Conservation (phyloP, 2,113 vertebrate species). For the Symphodus melops region DNA sequence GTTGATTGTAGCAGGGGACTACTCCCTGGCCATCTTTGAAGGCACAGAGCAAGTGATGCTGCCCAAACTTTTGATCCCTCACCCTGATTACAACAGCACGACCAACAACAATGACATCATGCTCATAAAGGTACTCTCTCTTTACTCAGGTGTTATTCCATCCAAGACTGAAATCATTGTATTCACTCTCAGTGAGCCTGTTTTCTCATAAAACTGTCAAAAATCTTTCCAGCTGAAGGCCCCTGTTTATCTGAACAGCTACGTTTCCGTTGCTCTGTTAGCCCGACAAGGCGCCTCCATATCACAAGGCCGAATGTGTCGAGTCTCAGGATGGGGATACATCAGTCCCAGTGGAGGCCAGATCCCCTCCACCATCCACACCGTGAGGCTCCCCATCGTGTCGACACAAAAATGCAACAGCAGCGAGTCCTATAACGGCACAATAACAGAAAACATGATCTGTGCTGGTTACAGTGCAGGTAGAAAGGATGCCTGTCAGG, state of each 20-base stretch:
- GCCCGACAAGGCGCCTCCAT: slow-evolving; percentile 71
- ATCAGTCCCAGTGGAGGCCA: slow-evolving; percentile 66
- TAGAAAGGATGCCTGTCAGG: slow-evolving; percentile 86
- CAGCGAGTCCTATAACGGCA: slow-evolving; percentile 78
- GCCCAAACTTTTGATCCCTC: slow-evolving; percentile 79
- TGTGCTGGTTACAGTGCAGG: slow-evolving; percentile 83
- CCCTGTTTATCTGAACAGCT: slow-evolving; percentile 79
- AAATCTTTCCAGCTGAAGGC: slow-evolving; percentile 76
- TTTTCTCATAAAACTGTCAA: background rate
- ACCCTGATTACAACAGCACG: slow-evolving; percentile 77
- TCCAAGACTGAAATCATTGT: too few species aligned
- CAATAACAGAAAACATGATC: slow-evolving; percentile 85
- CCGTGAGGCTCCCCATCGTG: slow-evolving; percentile 83
- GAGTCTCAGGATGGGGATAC: slow-evolving; percentile 87
- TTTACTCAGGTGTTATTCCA: background rate
- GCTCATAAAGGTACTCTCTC: slow-evolving; percentile 83
- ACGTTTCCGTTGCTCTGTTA: slow-evolving; percentile 80
- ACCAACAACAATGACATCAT: slow-evolving; percentile 85
- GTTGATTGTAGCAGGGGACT: slow-evolving; percentile 84
- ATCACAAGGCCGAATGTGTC: slow-evolving; percentile 78
- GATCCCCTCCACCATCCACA: slow-evolving; percentile 79
- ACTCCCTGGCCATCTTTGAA: slow-evolving; percentile 81
- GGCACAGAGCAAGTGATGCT: slow-evolving; percentile 84
- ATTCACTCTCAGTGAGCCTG: background rate
- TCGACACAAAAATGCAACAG: slow-evolving; percentile 79